Base-by-base conservation (phyloP, 2,888 invertebrate species). In the Lysandra coridon region DNA sequence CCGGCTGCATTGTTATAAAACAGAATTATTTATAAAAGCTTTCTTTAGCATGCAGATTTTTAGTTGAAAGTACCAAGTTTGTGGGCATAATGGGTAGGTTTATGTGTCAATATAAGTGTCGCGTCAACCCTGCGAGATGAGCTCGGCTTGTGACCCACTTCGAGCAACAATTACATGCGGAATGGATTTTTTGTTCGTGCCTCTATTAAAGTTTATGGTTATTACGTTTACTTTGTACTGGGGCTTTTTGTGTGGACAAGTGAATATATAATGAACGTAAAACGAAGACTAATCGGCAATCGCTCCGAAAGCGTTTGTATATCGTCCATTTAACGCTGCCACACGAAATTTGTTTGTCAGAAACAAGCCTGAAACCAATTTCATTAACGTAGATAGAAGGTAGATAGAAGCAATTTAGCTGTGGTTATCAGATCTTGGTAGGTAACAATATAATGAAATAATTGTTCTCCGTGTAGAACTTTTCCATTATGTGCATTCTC, bases 111-210 rank as follows among this genome's bases (percentile, higher is more conserved):
- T 74, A 23, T 40, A 44, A 44, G n/a, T n/a, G 74, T 23, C 23
- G 23, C 17, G 73, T 12, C 75, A 78, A 80, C 82, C 80, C 81
- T 82, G 82, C 74, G 64, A 80, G 81, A 77, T 80, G 79, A 82
- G 80, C 84, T 83, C 81, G 83, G 81, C 80, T 78, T 80, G 74
- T 81, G 85, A 82, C 85, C 85, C 80, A 83, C 81, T 84, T 85
- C 80, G 80, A 81, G 81, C 82, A 82, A 80, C 81, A 82, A 81
- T 82, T 82, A 75, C 75, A 74, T 23, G 80, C 73, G 78, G 80
- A 74, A 80, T 80, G 73, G 73, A 69, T 80, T 79, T 80, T 80
- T 82, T 75, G 64, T 80, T 73, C 78, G 62, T 74, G 37, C 44
- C 79, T 77, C 81, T 80, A 80, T 79, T 80, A 49, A 79, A 79